Conservation (phyloP, 2,888 invertebrate genomes). For the Sceliomorpha sp. region DNA sequence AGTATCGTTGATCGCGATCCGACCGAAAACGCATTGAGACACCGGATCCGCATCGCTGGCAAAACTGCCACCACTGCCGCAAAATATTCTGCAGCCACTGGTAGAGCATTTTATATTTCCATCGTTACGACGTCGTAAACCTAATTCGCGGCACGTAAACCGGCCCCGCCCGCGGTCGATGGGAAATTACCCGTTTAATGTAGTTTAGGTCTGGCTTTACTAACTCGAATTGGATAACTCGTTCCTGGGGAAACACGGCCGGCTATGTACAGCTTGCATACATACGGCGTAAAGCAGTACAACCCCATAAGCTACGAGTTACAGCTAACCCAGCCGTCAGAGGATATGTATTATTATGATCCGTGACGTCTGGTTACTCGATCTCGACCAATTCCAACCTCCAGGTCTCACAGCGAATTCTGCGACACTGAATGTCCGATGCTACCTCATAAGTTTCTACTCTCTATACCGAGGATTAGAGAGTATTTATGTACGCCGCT, state of each 20-base stretch:
- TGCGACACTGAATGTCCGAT: too few relatives aligned
- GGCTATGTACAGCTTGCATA: constrained; percentile 8
- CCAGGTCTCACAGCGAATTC: constrained; percentile 1
- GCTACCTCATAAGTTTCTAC: too few relatives aligned
- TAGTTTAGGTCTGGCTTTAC: constrained; percentile 60
- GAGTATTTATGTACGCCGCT: too few relatives aligned
- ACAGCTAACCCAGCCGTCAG: constrained; percentile 46
- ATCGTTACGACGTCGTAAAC: constrained; percentile 56
- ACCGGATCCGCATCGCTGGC: constrained; percentile 5
- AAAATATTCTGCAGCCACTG: constrained; percentile 22
- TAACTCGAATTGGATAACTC: constrained; percentile 57
- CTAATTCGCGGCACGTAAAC: constrained; percentile 50
- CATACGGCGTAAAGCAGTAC: constrained; percentile 14
- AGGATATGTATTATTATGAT: constrained; percentile 49
- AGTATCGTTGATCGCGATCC: constrained; percentile 7
- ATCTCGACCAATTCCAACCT: constrained; percentile 11
- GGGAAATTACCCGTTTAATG: constrained; percentile 60
- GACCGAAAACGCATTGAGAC: constrained; percentile 6
- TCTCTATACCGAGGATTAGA: too few relatives aligned
- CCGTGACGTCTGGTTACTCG: constrained; percentile 50
- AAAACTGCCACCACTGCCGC: constrained; percentile 8
- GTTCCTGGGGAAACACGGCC: constrained; percentile 31
- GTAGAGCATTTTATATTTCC: constrained; percentile 54
- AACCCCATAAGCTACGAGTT: constrained; percentile 52
- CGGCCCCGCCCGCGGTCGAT: constrained; percentile 38